Evolutionary conservation across 1,140 invertebrate species (phyloP), one percentile per base, ranked within the genome.

Genomic region (Pemphigus obesinymphae): DNA sequence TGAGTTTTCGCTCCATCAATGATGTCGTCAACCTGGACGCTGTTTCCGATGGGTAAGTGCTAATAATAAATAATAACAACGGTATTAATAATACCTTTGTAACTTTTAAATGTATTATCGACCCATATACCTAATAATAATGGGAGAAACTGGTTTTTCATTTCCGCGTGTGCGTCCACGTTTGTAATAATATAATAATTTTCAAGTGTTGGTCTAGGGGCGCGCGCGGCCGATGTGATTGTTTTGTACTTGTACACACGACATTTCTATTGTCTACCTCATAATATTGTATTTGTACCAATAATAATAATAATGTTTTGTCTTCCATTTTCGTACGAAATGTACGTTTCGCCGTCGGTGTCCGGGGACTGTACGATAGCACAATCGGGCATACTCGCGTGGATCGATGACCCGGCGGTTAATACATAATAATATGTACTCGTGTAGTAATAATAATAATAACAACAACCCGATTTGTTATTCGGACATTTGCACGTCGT

Each of bases 1-100:
- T 23, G 23, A 23, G 50, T 55, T 55, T 55, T 43, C 37, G 66
- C 37, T 5, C n/a, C 66, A 3, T 6, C 37, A 13, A 43, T 70
- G 66, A 70, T 70, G 66, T 70, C 40, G 68, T 70, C 68, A 43
- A 45, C 40, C 40, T 40, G 23, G 68, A 70, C 68, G 40, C 40
- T 70, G 6, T 45, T 70, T 45, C 34, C 31, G 40, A 70, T 15
- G 40, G 68, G 68, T 70, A 45, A 70, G 68, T 17, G 13, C 15
- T 15, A 20, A 7, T 20, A 6, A 29, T 34, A 20, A 63, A 63
- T 34, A 20, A 34, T 34, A 63, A 63, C 15, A 63, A 63, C 17
- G 31, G 20, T 31, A 31, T 29, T 63, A 63, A 45, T 45, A 63
- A 55, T 55, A 55, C 53, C 48, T 23, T 58, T n/a, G n/a, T n/a